Evolutionary conservation across 2,888 invertebrate genomes (phyloP).

Genomic region (Euproctis similis): DNA sequence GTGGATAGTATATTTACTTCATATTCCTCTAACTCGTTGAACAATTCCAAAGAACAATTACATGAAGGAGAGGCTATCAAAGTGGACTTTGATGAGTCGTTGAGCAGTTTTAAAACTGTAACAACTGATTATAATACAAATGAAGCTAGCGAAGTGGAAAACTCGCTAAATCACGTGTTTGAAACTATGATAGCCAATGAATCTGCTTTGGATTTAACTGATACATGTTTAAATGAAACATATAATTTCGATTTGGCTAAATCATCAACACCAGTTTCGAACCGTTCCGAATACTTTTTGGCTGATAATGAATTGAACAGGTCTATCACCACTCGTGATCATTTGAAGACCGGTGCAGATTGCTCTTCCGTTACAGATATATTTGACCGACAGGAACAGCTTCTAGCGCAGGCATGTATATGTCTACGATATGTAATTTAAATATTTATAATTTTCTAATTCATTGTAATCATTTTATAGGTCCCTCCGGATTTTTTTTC

Average conservation of each 20-base stretch:
- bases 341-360: constrained; percentile 8
- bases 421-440: no score
- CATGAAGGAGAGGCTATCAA: constrained; percentile 10
- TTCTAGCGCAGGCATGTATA: constrained; percentile 28
- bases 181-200: constrained; percentile 26
- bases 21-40: no score
- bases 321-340: constrained; percentile 4
- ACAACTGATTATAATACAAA: constrained; percentile 23
- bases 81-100: constrained; percentile 21
- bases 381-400: constrained; percentile 47
- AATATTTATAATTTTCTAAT: neutral
- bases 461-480: constrained; percentile 18
- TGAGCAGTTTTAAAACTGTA: constrained; percentile 31
- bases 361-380: constrained; percentile 40
- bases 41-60: no score
- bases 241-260: constrained; percentile 47
- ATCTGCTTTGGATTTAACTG: constrained; percentile 24
- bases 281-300: constrained; percentile 45
- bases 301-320: constrained; percentile 36
- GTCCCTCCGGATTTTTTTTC: constrained; percentile 36
- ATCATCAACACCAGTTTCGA: constrained; percentile 41
- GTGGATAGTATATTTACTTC: constrained; percentile 30
- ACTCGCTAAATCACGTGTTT: constrained; percentile 31
- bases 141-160: constrained; percentile 26
- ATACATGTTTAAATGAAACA: constrained; percentile 22